Percentiles rank a stretch among this genome's conserved stretches.
Conservation (phyloP, 2,888 invertebrate species). For the Cheilosia variabilis region DNA sequence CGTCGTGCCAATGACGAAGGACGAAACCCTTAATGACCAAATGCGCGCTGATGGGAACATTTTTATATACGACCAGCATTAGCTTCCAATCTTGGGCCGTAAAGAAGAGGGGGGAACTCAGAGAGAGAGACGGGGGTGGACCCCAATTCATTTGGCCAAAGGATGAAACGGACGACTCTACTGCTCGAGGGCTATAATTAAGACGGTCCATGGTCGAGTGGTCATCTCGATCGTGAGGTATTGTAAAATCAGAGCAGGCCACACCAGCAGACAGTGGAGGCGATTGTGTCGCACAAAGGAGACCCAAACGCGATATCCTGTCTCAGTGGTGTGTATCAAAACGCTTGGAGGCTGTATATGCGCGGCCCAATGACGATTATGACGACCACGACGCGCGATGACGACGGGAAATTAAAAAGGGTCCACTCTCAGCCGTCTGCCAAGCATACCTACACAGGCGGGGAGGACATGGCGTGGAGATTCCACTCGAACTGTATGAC, state of each 20-base stretch:
- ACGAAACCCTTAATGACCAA: conserved; percentile 65
- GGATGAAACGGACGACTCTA: conserved; percentile 73
- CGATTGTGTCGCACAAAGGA: conserved; percentile 64
- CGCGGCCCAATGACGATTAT: conserved; percentile 71
- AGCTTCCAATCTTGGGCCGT: conserved; percentile 43
- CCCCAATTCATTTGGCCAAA: conserved; percentile 70
- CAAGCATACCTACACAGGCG: not conserved
- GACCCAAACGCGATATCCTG: conserved; percentile 70
- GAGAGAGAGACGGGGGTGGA: conserved; percentile 32
- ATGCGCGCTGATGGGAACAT: conserved; percentile 52
- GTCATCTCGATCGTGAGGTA: conserved; percentile 70
- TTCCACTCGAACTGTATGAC: conserved; percentile 76
- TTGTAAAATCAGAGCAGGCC: conserved; percentile 67
- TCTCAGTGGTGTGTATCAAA: conserved; percentile 12
- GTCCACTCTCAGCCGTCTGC: conserved; percentile 48
- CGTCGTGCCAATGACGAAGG: conserved; percentile 58
- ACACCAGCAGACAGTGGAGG: conserved; percentile 20
- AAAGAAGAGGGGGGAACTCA: too few relatives aligned
- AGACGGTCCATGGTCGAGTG: conserved; percentile 65
- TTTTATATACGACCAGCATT: conserved; percentile 28
- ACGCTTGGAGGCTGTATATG: conserved; percentile 59
- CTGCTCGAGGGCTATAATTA: conserved; percentile 75
- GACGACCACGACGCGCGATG: conserved; percentile 56
- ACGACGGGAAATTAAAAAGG: conserved; percentile 76
- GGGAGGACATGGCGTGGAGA: conserved; percentile 61